Conservation (phyloP, 2,888 invertebrate species). For the Lypha dubia region DNA sequence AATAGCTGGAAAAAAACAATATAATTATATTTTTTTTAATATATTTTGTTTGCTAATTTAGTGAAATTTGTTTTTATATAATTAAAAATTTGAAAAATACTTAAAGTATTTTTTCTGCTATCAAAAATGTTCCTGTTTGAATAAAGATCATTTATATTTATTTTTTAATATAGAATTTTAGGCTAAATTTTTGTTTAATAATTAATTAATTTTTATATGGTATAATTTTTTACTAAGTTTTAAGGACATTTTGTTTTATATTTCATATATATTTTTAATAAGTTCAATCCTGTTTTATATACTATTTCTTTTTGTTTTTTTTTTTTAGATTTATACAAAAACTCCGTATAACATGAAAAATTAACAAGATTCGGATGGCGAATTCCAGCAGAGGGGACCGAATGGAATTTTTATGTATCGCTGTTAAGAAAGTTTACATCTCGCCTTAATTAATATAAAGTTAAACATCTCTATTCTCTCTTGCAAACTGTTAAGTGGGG, state of each 20-base stretch:
- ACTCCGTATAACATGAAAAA: too few relatives aligned
- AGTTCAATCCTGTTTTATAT: slow-evolving; percentile 59
- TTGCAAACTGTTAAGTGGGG: too few relatives aligned
- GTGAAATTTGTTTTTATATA: slow-evolving; percentile 43
- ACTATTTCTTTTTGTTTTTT: slow-evolving; percentile 9
- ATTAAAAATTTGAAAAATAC: slow-evolving; percentile 68
- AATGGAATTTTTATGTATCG: too few relatives aligned
- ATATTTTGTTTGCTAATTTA: slow-evolving; percentile 44
- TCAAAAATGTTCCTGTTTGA: slow-evolving; percentile 54
- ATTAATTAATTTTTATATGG: slow-evolving; percentile 24
- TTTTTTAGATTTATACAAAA: slow-evolving; percentile 12
- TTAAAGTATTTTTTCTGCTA: slow-evolving; percentile 70
- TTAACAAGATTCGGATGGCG: too few relatives aligned
- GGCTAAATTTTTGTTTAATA: slow-evolving; percentile 41
- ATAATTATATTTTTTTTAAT: slow-evolving; percentile 46
- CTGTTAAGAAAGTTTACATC: too few relatives aligned
- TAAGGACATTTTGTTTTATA: slow-evolving; percentile 61
- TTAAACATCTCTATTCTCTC: too few relatives aligned
- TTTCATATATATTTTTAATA: slow-evolving; percentile 56
- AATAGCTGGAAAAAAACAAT: slow-evolving; percentile 68
- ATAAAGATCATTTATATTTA: slow-evolving; percentile 54
- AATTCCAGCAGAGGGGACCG: too few relatives aligned
- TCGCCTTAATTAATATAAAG: neutral
- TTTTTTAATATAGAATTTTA: slow-evolving; percentile 48
- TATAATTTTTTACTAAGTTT: slow-evolving; percentile 28